phyloP scores from a whole-genome alignment of 2,113 vertebrate genomes.

The Tinamus guttatus region DNA sequence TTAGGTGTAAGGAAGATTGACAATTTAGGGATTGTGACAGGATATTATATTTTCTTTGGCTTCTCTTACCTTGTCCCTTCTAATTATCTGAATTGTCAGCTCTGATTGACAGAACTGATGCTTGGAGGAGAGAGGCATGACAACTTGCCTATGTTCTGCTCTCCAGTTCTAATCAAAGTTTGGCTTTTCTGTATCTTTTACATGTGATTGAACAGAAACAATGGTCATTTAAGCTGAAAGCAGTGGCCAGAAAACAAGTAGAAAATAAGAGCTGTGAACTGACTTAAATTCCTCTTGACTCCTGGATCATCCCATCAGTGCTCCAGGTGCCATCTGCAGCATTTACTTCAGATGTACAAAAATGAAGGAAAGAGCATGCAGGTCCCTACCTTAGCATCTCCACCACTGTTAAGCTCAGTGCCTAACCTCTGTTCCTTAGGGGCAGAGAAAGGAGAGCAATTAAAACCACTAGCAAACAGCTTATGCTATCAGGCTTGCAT shows the following conservation, averaged over 20 bases:
- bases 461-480: not conserved
- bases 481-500: not conserved
- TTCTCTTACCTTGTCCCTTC: not conserved
- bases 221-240: slow-evolving; percentile 18
- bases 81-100: slow-evolving; percentile 28
- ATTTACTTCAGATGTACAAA: slow-evolving; percentile 46
- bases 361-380: not conserved
- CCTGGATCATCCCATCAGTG: slow-evolving; percentile 25
- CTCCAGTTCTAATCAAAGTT: not conserved
- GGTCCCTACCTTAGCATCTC: not conserved
- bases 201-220: slow-evolving; percentile 6
- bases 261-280: slow-evolving; percentile 56
- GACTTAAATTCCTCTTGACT: slow-evolving; percentile 62
- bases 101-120: not conserved
- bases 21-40: not conserved
- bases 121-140: not conserved
- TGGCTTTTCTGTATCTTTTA: slow-evolving; percentile 27
- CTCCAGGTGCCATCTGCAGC: slow-evolving; percentile 35
- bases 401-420: not conserved
- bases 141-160: not conserved
- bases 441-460: not conserved
- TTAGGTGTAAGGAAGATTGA: not conserved
- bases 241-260: slow-evolving; percentile 31
- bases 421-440: not conserved
- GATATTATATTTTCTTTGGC: not conserved